Percentiles rank a stretch among this genome's conserved stretches.
These are phyloP conservation scores for Oreochromis niloticus DNA, from an alignment of 2,113 vertebrate species.

Conservation along the genomic window DNA sequence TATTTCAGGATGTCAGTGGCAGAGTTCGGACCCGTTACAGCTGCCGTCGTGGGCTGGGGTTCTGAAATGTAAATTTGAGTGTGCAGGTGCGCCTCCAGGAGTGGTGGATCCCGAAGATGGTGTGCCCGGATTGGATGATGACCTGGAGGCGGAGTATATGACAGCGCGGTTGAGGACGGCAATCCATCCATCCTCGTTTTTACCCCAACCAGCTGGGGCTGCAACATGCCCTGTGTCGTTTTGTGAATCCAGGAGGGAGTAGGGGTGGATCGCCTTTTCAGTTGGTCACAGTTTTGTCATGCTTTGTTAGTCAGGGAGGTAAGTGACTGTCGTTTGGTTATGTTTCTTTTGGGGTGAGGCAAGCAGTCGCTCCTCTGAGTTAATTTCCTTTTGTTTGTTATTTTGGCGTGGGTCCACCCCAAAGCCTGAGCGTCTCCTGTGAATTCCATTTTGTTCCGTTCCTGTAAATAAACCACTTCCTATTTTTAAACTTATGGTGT, in stretches of 20 bases:
- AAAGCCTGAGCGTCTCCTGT: not conserved
- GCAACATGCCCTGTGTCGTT: not conserved
- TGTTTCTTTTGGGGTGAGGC: not conserved
- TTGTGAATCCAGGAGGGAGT: not conserved
- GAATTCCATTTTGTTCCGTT: not conserved
- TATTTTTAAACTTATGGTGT: not conserved
- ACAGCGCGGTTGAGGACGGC: not conserved
- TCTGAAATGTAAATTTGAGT: not conserved
- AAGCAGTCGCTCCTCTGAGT: rapidly evolving
- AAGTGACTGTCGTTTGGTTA: not conserved
- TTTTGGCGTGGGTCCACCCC: rapidly evolving
- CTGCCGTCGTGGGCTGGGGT: not conserved
- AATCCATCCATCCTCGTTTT: not conserved
- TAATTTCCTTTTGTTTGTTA: not conserved
- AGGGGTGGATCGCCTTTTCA: not conserved
- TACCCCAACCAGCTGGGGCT: not conserved
- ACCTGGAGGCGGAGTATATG: not conserved
- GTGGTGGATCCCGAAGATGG: rapidly evolving
- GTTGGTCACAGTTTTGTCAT: not conserved
- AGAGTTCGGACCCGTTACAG: not conserved
- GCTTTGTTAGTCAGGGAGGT: not conserved
- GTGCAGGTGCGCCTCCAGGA: not conserved
- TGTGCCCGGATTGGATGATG: not conserved
- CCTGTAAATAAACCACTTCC: not conserved
- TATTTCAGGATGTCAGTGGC: not conserved